Base-by-base conservation (phyloP, 2,113 vertebrate genomes). In the Phodopus roborovskii region DNA sequence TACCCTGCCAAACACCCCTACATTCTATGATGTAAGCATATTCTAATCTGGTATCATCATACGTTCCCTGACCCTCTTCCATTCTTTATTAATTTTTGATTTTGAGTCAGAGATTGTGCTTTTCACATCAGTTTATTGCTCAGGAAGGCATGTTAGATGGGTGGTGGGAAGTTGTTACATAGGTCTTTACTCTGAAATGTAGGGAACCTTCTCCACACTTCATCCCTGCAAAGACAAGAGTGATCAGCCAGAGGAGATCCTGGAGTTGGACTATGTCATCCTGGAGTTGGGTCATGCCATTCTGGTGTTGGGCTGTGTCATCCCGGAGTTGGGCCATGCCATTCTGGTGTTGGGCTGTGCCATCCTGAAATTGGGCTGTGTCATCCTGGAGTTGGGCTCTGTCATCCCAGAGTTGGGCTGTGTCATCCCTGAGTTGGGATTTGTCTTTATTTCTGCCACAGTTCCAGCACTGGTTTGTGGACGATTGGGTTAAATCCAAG, bases 51-150 rank as follows among this genome's bases (percentile, higher is more conserved):
- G 22, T 36, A 28, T 5, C 66, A 36, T 39, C 19, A 9, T 0
- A 3, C 0, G 0, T 2, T 56, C 62, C 33, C 22, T 28, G 45
- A 53, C 7, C 12, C 48, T 33, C 4, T 36, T 22, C 56, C 11
- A 4, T 62, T 4, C n/a, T 42, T 39, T 26, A 64, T 86, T 62
- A 39, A 71, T 0, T 0, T 79, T 64, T 68, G 66, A 3, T 5
- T 39, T 83, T 78, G 3, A 94, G 58, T 81, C 79, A 89, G 39
- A 64, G n/a, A 0, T 2, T 82, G n/a, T 75, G 56, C 1, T 1
- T 78, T 75, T 84, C 77, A 4, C 19, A 70, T 48, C 4, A 42
- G 1, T 97, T 97, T 97, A 97, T 97, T 97, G 89, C 11, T 56
- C 7, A 50, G 86, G 11, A 50, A 53, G 58, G 75, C 3, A 0